Base-by-base conservation (phyloP, 2,888 invertebrate species). In the Bhutanitis thaidina region DNA sequence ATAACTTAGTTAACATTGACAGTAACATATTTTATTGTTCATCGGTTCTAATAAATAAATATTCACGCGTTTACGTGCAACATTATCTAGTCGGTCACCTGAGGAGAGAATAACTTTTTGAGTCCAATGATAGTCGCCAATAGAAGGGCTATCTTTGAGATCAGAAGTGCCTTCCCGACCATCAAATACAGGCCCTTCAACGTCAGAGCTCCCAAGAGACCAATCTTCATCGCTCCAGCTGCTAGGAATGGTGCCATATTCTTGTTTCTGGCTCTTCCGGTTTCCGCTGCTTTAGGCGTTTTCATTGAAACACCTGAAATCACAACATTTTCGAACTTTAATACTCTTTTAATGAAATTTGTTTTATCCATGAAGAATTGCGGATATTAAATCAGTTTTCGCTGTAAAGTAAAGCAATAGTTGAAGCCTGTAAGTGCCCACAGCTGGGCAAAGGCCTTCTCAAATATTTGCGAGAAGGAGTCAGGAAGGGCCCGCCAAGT, bases 121-220 rank as follows among this genome's bases (percentile, higher is more conserved):
- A 96, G 74, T 29, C 95, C 96, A 59, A 96, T 94, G 61, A 96
- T 93, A 38, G 93, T 93, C 10, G 96, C 94, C 49, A 96, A 81
- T 3, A 96, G 91, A 8, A 96, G 90, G 1, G 96, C 96, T 46
- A 96, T 93, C 91, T 96, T 96, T 62, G 95, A 95, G 56, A 96
- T 93, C 36, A 96, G 91, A 3, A 96, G 90, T 20, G 96, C 96
- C 85, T 96, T 96, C 67, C 96, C 96, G 29, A 96, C 96, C 60
- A 96, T 91, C 4, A 96, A 88, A 12, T 94, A 94, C 3, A 96
- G 83, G 13, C 93, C 95, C 70, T 96, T 96, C 79, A 96, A 94
- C 27, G 95, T 93, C 44, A 96, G 71, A 39, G 95, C 95, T 46
- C 94, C 96, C 20, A 96, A 91, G 43, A 96, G 90, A 69, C 95